A percentile compares a stretch with the other conserved stretches of the same genome.
Conservation (phyloP, 2,113 vertebrate species). For the Motacilla tschutschensis region DNA sequence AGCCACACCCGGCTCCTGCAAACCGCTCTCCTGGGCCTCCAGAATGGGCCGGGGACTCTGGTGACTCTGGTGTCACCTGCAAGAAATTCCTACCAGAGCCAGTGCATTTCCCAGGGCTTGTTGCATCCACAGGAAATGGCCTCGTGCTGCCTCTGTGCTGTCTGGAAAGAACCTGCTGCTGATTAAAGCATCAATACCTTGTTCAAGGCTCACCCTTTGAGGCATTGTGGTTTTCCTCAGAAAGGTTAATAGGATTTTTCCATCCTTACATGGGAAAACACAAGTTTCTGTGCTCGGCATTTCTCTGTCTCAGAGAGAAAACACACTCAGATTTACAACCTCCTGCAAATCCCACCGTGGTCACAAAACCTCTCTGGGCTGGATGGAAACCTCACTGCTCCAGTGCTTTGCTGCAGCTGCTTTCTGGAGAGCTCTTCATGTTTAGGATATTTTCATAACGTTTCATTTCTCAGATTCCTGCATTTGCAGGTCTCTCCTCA, state of each 20-base stretch:
- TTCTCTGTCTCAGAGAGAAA: background rate
- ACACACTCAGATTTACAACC: background rate
- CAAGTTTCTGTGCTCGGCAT: background rate
- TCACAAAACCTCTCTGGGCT: background rate
- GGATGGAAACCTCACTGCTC: background rate
- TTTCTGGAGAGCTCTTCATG: background rate
- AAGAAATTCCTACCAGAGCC: background rate
- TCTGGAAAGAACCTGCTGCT: background rate
- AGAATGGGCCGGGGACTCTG: accelerated
- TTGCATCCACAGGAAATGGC: accelerated
- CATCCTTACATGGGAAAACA: background rate
- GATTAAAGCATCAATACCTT: background rate
- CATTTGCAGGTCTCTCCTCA: background rate
- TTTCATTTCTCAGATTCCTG: background rate
- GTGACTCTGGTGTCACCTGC: background rate
- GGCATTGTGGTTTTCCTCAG: background rate
- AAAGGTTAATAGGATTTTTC: background rate
- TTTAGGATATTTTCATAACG: background rate
- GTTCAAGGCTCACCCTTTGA: background rate
- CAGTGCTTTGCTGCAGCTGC: background rate
- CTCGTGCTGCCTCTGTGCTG: background rate
- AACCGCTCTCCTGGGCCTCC: background rate
- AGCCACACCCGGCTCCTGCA: background rate
- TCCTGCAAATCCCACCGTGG: background rate
- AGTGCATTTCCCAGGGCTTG: background rate